Evolutionary conservation across 2,797 vertebrate species (phyloP).

Genomic region (Helarctos malayanus): DNA sequence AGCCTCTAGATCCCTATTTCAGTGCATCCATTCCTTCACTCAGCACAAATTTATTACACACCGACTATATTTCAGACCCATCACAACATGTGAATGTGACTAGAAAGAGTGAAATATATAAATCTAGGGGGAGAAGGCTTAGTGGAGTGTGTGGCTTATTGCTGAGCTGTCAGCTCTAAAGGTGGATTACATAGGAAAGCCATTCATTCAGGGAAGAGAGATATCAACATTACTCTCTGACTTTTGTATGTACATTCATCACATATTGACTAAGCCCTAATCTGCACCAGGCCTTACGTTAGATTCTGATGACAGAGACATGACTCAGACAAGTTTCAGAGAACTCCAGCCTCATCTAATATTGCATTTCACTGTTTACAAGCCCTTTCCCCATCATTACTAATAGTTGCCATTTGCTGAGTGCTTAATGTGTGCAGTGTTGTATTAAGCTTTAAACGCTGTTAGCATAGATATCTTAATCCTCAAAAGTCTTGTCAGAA

Average conservation of each 20-base stretch:
- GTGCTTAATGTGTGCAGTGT: not conserved
- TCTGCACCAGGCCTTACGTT: not conserved
- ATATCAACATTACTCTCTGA: slow-evolving; percentile 19
- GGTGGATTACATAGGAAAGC: not conserved
- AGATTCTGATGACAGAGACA: not conserved
- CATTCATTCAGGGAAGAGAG: not conserved
- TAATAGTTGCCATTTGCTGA: slow-evolving; percentile 10
- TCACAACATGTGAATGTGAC: not conserved
- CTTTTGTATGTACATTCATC: not conserved
- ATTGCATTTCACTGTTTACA: not conserved
- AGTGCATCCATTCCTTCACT: not conserved
- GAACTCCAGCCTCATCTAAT: slow-evolving; percentile 5
- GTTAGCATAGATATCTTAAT: slow-evolving; percentile 37
- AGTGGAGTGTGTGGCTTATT: not conserved
- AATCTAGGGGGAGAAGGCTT: not conserved
- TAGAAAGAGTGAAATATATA: slow-evolving; percentile 1
- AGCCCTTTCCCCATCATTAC: not conserved
- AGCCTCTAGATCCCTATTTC: not conserved
- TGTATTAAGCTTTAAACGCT: not conserved
- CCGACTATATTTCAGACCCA: not conserved
- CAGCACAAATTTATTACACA: not conserved
- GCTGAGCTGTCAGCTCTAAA: not conserved
- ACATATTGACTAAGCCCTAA: not conserved
- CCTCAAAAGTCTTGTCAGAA: slow-evolving; percentile 10
- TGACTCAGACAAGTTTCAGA: slow-evolving; percentile 34